Conservation (phyloP, 2,888 invertebrate genomes). For the Tenthredo amoena region DNA sequence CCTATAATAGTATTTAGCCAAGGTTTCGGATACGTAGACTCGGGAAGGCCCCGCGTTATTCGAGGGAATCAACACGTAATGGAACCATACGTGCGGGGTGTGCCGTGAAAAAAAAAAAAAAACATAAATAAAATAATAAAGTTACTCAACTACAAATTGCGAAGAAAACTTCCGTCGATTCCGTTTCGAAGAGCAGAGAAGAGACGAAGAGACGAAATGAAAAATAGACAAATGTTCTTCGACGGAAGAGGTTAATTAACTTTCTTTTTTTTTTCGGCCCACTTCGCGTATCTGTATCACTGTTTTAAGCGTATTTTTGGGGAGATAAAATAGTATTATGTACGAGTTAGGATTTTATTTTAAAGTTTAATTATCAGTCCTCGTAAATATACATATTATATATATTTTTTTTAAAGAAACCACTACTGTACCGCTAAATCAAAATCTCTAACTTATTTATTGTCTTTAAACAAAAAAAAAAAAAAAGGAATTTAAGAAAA, state of each 20-base stretch:
- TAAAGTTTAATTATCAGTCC: conserved; percentile 9
- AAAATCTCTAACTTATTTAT: conserved; percentile 50
- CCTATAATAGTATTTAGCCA: conserved; percentile 13
- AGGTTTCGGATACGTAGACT: conserved; percentile 29
- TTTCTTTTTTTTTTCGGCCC: background rate
- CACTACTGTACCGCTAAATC: conserved; percentile 7
- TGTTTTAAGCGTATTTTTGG: background rate
- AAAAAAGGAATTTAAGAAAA: background rate
- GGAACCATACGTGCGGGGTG: background rate
- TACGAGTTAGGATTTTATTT: conserved; percentile 23
- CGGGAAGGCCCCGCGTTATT: conserved; percentile 12
- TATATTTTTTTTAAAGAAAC: conserved; percentile 62
- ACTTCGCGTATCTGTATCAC: background rate
- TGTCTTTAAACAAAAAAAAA: background rate
- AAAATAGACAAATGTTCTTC: background rate
- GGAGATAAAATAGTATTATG: conserved; percentile 15
- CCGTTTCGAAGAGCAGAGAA: background rate
- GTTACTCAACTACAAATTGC: background rate
- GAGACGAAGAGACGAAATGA: background rate
- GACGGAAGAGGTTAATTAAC: background rate
- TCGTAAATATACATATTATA: conserved; percentile 54
- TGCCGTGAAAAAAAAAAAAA: background rate
- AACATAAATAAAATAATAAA: background rate
- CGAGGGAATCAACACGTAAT: background rate
- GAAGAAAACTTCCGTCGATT: background rate